Evolutionary conservation across 2,797 vertebrate species (phyloP).

Genomic region (Dromococcyx pavoninus): DNA sequence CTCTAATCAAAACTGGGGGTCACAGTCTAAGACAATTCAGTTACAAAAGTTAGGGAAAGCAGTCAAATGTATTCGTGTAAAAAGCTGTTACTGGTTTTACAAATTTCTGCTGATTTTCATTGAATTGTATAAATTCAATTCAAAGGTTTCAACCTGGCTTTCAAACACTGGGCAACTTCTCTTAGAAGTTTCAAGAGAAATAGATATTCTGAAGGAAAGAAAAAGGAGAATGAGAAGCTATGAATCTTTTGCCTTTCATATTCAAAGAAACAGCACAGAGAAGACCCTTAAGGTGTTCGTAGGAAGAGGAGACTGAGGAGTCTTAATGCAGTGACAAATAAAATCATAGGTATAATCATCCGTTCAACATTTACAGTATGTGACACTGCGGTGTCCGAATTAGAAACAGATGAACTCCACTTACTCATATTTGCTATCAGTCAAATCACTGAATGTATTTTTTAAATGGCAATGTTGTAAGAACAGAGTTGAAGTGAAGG

Average conservation of each 20-base stretch:
- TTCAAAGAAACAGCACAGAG: not conserved
- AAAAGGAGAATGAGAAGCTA: not conserved
- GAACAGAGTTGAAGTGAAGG: not conserved
- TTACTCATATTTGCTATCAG: not conserved
- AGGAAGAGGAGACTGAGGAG: not conserved
- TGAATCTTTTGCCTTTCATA: not conserved
- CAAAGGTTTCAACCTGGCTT: not conserved
- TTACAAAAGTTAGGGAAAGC: not conserved
- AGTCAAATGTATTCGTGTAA: not conserved
- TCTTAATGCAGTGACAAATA: not conserved
- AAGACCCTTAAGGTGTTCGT: not conserved
- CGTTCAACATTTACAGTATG: too few relatives aligned
- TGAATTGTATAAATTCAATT: not conserved
- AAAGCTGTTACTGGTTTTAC: not conserved
- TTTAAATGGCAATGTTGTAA: not conserved
- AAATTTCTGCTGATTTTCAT: not conserved
- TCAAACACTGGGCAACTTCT: not conserved
- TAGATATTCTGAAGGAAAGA: not conserved
- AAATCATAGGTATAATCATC: not conserved
- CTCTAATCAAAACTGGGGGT: not conserved
- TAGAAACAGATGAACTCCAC: not conserved
- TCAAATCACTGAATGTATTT: not conserved
- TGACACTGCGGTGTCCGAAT: rapidly evolving
- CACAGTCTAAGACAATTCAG: not conserved
- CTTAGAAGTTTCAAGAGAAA: not conserved